Conservation (phyloP, 2,888 invertebrate genomes). For the Drosophila bunnanda region DNA sequence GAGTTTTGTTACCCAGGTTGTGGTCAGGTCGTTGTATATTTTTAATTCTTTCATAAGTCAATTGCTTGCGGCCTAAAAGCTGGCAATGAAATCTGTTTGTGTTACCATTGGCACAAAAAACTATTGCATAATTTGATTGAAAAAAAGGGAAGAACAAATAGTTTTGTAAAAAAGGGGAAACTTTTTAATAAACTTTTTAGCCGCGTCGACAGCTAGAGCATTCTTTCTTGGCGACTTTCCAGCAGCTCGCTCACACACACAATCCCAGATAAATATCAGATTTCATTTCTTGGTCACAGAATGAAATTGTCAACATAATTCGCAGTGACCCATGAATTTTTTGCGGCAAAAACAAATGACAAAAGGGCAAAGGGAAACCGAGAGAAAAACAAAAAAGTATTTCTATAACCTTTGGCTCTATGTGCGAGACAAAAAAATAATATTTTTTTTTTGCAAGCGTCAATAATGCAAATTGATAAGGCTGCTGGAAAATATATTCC, state of each 20-base stretch:
- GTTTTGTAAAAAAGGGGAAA: constrained; percentile 8
- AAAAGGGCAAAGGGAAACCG: constrained; percentile 1
- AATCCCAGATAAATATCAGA: constrained; percentile 20
- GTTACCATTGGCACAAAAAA: constrained; percentile 13
- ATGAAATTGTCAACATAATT: constrained; percentile 46
- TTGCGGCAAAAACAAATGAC: constrained; percentile 31
- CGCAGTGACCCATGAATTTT: constrained; percentile 21
- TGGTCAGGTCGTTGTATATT: too few relatives aligned
- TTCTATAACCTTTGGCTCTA: constrained; percentile 13
- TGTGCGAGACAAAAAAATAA: constrained; percentile 29
- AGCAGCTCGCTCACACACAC: constrained; percentile 6
- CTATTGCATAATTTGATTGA: constrained; percentile 21
- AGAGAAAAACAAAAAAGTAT: constrained; percentile 2
- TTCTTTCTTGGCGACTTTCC: constrained; percentile 41
- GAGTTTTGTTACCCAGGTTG: too few relatives aligned
- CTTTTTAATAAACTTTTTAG: constrained; percentile 45
- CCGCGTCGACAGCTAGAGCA: constrained; percentile 29
- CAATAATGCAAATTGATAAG: constrained; percentile 72
- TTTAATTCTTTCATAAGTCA: too few relatives aligned
- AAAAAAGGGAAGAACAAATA: neutral
- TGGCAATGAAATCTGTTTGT: constrained; percentile 25
- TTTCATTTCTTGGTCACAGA: constrained; percentile 23
- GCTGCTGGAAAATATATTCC: constrained; percentile 22
- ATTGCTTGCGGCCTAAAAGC: constrained; percentile 18
- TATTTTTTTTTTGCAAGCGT: constrained; percentile 47